Evolutionary conservation across 2,113 vertebrate species (phyloP).

Genomic region (Aplodontia rufa): DNA sequence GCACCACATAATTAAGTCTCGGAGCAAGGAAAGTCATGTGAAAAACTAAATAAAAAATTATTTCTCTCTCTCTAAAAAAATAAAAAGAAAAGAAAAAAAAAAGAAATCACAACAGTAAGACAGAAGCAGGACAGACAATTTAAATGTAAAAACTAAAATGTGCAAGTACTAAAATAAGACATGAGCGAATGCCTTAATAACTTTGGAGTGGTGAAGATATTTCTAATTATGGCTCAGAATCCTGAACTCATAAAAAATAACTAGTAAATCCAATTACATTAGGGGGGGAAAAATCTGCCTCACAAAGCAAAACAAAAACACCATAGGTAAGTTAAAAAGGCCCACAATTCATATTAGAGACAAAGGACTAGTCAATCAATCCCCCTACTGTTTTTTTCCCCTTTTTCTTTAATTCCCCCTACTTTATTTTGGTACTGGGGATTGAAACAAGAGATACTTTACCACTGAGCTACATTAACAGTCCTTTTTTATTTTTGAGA

Average conservation of each 20-base stretch:
- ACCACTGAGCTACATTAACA: no score
- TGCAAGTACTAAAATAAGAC: not conserved
- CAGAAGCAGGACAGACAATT: not conserved
- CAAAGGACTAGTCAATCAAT: not conserved
- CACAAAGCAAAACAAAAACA: not conserved
- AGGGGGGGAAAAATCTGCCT: not conserved
- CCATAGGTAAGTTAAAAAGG: not conserved
- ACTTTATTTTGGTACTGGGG: no score
- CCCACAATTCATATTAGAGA: not conserved
- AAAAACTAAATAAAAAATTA: no score
- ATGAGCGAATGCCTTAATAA: not conserved
- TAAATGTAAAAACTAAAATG: not conserved
- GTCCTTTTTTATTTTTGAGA: no score
- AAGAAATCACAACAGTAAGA: not conserved
- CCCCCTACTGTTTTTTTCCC: not conserved
- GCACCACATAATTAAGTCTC: no score
- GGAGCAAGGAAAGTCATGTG: no score
- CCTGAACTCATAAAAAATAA: not conserved
- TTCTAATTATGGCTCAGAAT: not conserved
- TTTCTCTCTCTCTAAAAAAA: no score
- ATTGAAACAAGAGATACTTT: no score
- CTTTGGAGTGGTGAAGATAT: not conserved
- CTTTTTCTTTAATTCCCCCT: no score
- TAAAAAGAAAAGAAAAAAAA: no score
- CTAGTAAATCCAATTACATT: not conserved